Evolutionary conservation across 2,113 vertebrate species (phyloP), one percentile per base, ranked within the genome.

Genomic region (Amphiprion percula): DNA sequence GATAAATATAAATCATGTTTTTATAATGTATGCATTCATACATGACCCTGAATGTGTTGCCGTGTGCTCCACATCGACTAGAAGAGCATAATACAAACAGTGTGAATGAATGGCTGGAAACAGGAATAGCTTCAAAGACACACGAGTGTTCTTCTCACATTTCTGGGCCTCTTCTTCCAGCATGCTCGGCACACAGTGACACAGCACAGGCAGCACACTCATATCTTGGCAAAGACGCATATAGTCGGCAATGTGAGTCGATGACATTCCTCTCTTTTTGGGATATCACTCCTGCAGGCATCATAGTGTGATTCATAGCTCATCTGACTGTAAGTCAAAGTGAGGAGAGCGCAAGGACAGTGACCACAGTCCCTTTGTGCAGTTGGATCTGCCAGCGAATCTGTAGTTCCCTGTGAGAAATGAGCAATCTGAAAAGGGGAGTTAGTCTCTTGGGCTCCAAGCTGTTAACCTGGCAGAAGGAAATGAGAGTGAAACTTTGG

Each of bases 281-380:
- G 71, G 67, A 56, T 60, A 68, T 49, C 50, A 46, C 47, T 65
- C 39, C 26, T 59, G 68, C 64, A 47, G 50, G 53, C 24, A 50
- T 12, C 23, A 58, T 46, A 17, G 49, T 4, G 63, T 69, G 76
- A 88, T 77, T 82, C 55, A 80, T 66, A 70, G 37, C 79, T 60
- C 61, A 60, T 79, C 30, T 63, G 23, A 76, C 6, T 65, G 59
- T 60, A 52, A 59, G 77, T 86, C 70, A 87, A 59, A 84, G 21
- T 68, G 77, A 73, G 67, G 77, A 63, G 50, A 76, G 63, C 14
- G 52, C 59, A 62, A 63, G 58, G 68, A 49, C 30, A 47, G 21
- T 39, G 47, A 53, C 64, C 66, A 26, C 52, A 59, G n/a, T 65
- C 24, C 63, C 65, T 50, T 58, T 28, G 37, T 62, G 49, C 54